Percentiles rank a stretch among this genome's conserved stretches.
These are phyloP conservation scores for Biston betularia DNA, from an alignment of 2,888 invertebrate species.

Conservation along the genomic window DNA sequence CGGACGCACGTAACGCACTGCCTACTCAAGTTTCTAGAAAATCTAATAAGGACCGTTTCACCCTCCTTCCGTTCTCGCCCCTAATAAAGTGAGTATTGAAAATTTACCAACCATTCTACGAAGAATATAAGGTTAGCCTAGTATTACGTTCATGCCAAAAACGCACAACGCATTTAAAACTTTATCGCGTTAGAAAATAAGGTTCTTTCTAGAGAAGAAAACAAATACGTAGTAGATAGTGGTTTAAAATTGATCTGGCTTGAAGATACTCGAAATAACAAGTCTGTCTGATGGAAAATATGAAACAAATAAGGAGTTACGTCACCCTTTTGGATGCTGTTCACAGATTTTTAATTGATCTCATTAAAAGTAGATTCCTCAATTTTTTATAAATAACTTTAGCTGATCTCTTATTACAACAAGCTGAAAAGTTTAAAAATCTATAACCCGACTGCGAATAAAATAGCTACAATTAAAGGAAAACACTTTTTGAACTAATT, in stretches of 20 bases:
- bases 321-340: constrained; percentile 35
- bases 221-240: constrained; percentile 33
- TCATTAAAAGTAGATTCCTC: too few species aligned
- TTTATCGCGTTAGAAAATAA: constrained; percentile 37
- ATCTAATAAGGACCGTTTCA: constrained; percentile 84
- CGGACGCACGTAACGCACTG: constrained; percentile 69
- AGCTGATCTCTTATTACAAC: too few species aligned
- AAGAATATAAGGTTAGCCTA: constrained; percentile 81
- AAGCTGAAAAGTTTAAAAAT: too few species aligned
- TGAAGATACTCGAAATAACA: constrained; percentile 68
- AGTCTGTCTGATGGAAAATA: constrained; percentile 64
- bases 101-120: constrained; percentile 86
- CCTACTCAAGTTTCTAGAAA: constrained; percentile 77
- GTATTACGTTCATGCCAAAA: constrained; percentile 68
- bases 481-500: too few species aligned
- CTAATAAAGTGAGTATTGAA: constrained; percentile 87
- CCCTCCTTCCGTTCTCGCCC: constrained; percentile 77
- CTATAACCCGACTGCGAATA: too few species aligned
- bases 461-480: too few species aligned
- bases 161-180: constrained; percentile 47
- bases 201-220: not conserved
- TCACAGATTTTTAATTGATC: constrained; percentile 12
- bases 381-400: too few species aligned
- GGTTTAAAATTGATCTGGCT: constrained; percentile 62
- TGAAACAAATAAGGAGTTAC: constrained; percentile 63